Base-by-base conservation (phyloP, 2,113 vertebrate genomes). In the Tupaia tana region DNA sequence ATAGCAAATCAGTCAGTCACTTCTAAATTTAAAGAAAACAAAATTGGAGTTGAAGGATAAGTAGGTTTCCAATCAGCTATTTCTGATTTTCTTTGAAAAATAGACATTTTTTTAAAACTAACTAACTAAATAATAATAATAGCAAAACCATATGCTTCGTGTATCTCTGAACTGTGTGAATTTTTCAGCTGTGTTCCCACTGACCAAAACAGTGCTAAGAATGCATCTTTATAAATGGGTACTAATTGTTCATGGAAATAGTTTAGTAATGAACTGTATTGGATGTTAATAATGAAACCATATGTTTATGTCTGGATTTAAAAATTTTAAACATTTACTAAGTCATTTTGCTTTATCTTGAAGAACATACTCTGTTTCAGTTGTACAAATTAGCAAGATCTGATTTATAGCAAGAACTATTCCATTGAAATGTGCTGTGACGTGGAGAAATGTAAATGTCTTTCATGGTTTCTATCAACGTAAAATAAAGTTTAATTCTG, bases 401-500 rank as follows among this genome's bases (percentile, higher is more conserved):
- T 96, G 97, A 96, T 97, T 97, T 97, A 93, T 96, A 6, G 71
- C 89, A 93, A 97, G 61, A 97, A 97, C 90, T 90, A 86, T 85
- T 97, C 64, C 1, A 0, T 87, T 94, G 75, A 96, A 97, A 79
- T 96, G 6, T 98, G 88, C 86, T 97, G n/a, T 97, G 95, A 92
- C 10, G 6, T 95, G 95, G 75, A 43, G 95, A 98, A 90, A 90
- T 97, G 88, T 98, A 94, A 91, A 91, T 96, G 93, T 74, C 43
- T 69, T 97, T 92, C 43, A 96, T 13, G 0, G 73, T 98, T 98
- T 98, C 93, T 98, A 97, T 98, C 59, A 92, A 84, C 92, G 79
- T 97, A 90, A 98, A 98, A 98, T 98, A 98, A 98, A 98, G 97
- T 93, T 95, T 89, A 97, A 96, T 97, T 94, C 93, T 95, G 83